A percentile compares a stretch with the other conserved stretches of the same genome.
These are phyloP conservation scores for Callipepla squamata DNA, from an alignment of 2,113 vertebrate genomes.

Conservation along the genomic window DNA sequence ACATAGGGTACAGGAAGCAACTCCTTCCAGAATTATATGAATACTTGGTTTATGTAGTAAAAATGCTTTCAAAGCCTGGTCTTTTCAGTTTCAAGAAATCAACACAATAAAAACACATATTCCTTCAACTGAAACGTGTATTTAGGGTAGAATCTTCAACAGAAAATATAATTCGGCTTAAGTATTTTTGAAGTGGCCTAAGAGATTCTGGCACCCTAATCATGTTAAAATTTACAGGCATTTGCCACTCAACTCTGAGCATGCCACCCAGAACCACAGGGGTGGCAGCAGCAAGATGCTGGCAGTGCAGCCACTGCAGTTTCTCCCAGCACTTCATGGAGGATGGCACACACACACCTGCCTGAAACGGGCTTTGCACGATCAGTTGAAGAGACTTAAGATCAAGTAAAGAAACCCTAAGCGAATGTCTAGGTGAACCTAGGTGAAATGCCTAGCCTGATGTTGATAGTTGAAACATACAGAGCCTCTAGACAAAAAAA, in stretches of 20 bases:
- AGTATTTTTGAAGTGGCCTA: background rate
- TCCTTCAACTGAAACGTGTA: fast-evolving
- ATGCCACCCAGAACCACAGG: background rate
- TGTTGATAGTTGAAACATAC: background rate
- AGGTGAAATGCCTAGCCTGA: background rate
- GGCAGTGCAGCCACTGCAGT: fast-evolving
- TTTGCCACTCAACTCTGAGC: background rate
- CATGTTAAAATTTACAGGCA: background rate
- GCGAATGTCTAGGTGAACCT: background rate
- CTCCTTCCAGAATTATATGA: background rate
- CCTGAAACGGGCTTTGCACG: background rate
- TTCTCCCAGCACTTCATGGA: background rate
- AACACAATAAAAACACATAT: background rate
- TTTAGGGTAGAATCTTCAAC: background rate
- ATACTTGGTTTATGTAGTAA: background rate
- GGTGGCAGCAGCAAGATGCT: fast-evolving
- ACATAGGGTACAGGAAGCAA: background rate
- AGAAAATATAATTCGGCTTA: background rate
- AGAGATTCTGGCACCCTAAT: background rate
- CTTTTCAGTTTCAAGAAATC: background rate
- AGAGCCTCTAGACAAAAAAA: background rate
- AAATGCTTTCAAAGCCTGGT: background rate
- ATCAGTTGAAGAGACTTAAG: background rate
- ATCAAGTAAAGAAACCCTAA: background rate
- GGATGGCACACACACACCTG: background rate